Evolutionary conservation across 2,888 invertebrate genomes (phyloP), one percentile per base, ranked within the genome.

Genomic region (Drosophila diplacantha): DNA sequence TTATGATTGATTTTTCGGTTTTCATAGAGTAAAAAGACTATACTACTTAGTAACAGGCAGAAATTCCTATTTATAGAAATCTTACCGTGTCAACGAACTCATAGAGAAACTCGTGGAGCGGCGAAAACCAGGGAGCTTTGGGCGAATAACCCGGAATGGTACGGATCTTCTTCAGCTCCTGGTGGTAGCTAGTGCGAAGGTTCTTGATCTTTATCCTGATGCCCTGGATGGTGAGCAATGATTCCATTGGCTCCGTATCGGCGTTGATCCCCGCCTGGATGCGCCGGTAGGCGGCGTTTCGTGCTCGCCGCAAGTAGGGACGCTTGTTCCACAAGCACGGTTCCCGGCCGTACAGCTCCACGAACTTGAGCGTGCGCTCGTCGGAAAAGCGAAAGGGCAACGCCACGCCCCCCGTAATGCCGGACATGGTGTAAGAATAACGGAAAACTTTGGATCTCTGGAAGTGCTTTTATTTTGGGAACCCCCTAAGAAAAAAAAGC

Each of bases 161-260:
- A 26, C 56, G 41, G 8, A 82, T 82, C 66, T 65, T 77, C 44
- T 52, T 71, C 1, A 84, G 51, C 38, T 77, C 83, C 74, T 67
- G 74, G 22, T 76, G 63, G 14, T 77, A 77, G 1, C 52, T 41
- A 5, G 63, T 55, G 5, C 84, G 77, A 29, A 84, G 34, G 12
- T 82, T 82, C 41, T 69, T 68, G 22, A 77, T 77, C 59, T 77
- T 84, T 24, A 51, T 76, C 41, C 82, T 82, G 0, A 77, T 74
- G 3, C 59, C 69, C 31, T 57, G 52, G 31, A 77, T 34, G 1
- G 68, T 69, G 0, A 84, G 22, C 6, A 18, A 18, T 2, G 16
- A 39, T 29, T 77, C 84, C 3, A 38, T 34, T 0, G 50, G 12
- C 0, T 63, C 47, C 1, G 47, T 50, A 9, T 62, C 55, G 2